Conservation (phyloP, 2,797 vertebrate species). For the Sebastes alutus region DNA sequence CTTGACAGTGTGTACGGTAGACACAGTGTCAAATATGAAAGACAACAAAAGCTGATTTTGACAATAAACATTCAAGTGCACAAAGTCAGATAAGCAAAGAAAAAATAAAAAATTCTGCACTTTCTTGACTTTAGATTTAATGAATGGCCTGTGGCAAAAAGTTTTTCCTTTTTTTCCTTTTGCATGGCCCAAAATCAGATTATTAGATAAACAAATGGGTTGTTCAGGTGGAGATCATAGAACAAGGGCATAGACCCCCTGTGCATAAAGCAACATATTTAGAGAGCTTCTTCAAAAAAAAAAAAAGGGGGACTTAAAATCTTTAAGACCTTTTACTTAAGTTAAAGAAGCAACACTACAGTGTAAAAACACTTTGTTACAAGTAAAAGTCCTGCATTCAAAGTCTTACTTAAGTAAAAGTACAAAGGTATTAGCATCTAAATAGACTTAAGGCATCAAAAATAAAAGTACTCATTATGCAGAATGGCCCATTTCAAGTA, state of each 20-base stretch:
- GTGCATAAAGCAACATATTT: background rate
- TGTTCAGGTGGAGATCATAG: background rate
- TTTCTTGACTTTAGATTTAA: background rate
- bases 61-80: constrained; percentile 28
- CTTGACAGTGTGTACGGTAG: constrained; percentile 16
- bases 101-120: background rate
- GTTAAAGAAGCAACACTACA: too few species aligned
- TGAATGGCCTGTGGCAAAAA: background rate
- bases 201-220: background rate
- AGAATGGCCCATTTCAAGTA: too few species aligned
- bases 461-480: too few species aligned
- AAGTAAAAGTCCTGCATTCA: too few species aligned
- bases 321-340: too few species aligned
- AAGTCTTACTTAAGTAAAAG: too few species aligned
- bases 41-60: constrained; percentile 25
- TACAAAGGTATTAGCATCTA: too few species aligned
- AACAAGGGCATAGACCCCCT: background rate
- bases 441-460: too few species aligned
- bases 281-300: background rate
- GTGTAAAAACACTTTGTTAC: too few species aligned
- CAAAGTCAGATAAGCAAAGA: background rate
- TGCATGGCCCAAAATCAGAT: background rate
- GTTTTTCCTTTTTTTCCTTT: background rate
- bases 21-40: constrained; percentile 11
- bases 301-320: too few species aligned